Conservation (phyloP, 2,113 vertebrate genomes). For the Microcebus tavaratra region DNA sequence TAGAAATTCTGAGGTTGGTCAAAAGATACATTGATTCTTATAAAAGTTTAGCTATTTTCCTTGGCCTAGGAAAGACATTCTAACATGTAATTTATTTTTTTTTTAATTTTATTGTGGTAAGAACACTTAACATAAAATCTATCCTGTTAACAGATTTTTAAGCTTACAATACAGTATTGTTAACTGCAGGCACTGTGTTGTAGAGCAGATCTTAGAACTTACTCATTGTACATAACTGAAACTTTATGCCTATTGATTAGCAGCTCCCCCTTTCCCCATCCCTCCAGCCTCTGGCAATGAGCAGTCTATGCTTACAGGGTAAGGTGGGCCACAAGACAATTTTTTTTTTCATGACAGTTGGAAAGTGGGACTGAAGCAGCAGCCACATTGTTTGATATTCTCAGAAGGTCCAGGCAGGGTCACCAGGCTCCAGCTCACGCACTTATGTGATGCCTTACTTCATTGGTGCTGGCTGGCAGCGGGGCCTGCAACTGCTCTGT, state of each 20-base stretch:
- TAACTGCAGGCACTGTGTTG: not conserved
- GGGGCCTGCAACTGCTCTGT: not conserved
- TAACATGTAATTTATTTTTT: not conserved
- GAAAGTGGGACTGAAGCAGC: not conserved
- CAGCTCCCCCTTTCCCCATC: not conserved
- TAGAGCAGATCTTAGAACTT: not conserved
- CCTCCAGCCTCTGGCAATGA: not conserved
- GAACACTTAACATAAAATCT: not conserved
- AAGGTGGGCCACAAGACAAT: not conserved
- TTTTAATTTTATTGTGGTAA: not conserved
- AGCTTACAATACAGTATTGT: not conserved
- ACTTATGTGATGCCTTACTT: not conserved
- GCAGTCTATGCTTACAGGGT: not conserved
- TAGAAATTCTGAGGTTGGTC: not conserved
- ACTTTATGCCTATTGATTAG: not conserved
- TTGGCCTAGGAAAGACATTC: not conserved
- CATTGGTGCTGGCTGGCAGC: not conserved
- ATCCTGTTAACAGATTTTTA: not conserved
- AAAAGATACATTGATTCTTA: not conserved
- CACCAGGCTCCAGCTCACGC: not conserved
- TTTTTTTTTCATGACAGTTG: not conserved
- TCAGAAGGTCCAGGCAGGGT: not conserved
- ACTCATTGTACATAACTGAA: not conserved
- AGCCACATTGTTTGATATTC: not conserved
- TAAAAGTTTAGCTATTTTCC: not conserved